phyloP scores from a whole-genome alignment of 2,113 vertebrate species.

The Sciurus niger region DNA sequence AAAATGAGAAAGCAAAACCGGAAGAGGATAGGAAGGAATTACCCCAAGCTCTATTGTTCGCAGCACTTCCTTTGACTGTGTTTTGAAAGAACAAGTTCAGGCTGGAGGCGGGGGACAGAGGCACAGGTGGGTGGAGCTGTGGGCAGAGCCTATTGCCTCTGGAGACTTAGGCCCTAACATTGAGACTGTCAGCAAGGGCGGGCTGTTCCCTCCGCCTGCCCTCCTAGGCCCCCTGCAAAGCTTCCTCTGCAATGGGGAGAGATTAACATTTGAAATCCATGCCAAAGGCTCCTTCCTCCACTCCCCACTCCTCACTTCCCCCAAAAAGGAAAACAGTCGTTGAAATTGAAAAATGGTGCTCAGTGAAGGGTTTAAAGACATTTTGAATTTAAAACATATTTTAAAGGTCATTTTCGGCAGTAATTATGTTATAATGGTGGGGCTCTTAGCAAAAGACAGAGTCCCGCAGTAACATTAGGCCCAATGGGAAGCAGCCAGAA shows the following conservation, averaged over 20 bases:
- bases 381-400: slow-evolving; percentile 91
- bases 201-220: background rate
- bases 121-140: background rate
- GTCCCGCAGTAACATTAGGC: slow-evolving; percentile 83
- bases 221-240: background rate
- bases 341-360: slow-evolving; percentile 91
- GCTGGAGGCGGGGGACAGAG: background rate
- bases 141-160: background rate
- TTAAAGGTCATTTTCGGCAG: slow-evolving; percentile 92
- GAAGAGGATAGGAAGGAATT: background rate
- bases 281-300: slow-evolving; percentile 72
- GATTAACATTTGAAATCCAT: slow-evolving; percentile 83
- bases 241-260: slow-evolving; percentile 76
- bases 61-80: background rate
- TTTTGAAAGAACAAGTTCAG: background rate
- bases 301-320: slow-evolving; percentile 58
- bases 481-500: slow-evolving; percentile 79
- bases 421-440: slow-evolving; percentile 90
- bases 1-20: background rate
- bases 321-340: slow-evolving; percentile 86
- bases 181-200: background rate
- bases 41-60: background rate
- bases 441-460: slow-evolving; percentile 87
- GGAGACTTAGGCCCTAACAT: background rate
- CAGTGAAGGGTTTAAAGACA: slow-evolving; percentile 91